phyloP scores from a whole-genome alignment of 1,140 invertebrate genomes.

The Zaprionus ghesquierei region DNA sequence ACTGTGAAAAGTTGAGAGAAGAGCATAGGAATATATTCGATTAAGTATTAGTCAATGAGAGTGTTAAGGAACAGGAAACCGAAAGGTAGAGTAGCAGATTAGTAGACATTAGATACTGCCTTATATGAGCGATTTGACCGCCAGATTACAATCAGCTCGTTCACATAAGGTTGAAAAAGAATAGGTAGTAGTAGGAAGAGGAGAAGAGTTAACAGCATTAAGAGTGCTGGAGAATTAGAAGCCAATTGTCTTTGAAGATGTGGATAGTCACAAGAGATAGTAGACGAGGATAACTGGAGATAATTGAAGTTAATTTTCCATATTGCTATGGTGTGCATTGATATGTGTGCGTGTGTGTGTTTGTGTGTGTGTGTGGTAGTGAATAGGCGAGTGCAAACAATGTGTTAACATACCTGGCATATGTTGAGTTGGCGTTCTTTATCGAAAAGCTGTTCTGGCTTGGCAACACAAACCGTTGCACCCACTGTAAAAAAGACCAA shows the following conservation, averaged over 20 bases:
- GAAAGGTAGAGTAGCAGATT: conserved; percentile 36
- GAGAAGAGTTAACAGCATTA: conserved; percentile 7
- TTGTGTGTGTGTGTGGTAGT: conserved; percentile 11
- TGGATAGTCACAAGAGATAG: conserved; percentile 8
- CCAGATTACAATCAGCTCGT: not conserved
- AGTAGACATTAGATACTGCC: not conserved
- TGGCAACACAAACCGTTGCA: conserved; percentile 80
- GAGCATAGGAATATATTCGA: conserved; percentile 54
- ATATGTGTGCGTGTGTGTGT: conserved; percentile 17
- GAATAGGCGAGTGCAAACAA: conserved; percentile 13
- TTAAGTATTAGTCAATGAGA: conserved; percentile 56
- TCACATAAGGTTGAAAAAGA: not conserved
- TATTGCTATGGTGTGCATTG: conserved; percentile 39
- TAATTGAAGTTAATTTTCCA: conserved; percentile 29
- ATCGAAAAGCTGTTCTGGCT: conserved; percentile 78
- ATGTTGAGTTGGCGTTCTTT: conserved; percentile 78
- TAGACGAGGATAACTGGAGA: conserved; percentile 30
- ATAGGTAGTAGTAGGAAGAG: not conserved
- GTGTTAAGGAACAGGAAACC: conserved; percentile 37
- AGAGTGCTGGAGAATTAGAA: conserved; percentile 18
- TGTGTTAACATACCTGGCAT: conserved; percentile 75
- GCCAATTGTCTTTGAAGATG: conserved; percentile 6
- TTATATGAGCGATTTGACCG: not conserved
- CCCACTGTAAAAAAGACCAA: conserved; percentile 67
- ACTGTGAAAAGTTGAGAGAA: conserved; percentile 73